Percentiles rank a stretch among this genome's conserved stretches.
phyloP scores from a whole-genome alignment of 1,140 invertebrate species.

The Pseudomyrmex sp. region DNA sequence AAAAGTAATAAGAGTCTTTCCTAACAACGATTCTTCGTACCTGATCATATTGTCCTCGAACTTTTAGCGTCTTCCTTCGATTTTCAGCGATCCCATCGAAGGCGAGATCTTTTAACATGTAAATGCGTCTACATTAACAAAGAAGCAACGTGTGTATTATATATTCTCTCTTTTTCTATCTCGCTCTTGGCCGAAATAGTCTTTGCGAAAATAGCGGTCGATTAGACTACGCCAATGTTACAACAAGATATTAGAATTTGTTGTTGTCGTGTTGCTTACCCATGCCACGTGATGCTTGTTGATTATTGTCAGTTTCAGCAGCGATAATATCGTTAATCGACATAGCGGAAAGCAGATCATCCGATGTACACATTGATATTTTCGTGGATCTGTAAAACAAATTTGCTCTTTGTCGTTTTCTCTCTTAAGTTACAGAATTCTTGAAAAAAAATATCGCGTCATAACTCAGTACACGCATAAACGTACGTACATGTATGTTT shows the following conservation, averaged over 20 bases:
- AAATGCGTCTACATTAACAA: constrained; percentile 4
- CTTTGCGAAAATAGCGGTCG: constrained; percentile 1
- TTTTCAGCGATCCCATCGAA: constrained; percentile 19
- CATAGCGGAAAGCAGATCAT: constrained; percentile 37
- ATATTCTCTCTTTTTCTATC: neutral
- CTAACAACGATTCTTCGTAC: constrained; percentile 71
- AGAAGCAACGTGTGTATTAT: neutral
- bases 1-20: constrained; percentile 20
- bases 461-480: too few relatives aligned
- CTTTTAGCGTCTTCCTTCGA: constrained; percentile 18
- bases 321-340: constrained; percentile 8
- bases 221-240: constrained; percentile 23
- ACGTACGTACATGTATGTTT: neutral
- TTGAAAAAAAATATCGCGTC: too few relatives aligned
- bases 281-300: neutral
- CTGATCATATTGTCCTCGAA: constrained; percentile 55
- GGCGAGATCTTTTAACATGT: constrained; percentile 8
- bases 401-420: too few relatives aligned
- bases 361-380: constrained; percentile 39
- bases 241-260: constrained; percentile 23
- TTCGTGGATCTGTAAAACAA: neutral
- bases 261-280: neutral
- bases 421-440: too few relatives aligned
- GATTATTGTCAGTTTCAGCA: neutral
- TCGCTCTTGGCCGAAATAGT: neutral